Base-by-base conservation (phyloP, 53 echinoderm and acorn worm genomes). In the Holothuria leucospilota region DNA sequence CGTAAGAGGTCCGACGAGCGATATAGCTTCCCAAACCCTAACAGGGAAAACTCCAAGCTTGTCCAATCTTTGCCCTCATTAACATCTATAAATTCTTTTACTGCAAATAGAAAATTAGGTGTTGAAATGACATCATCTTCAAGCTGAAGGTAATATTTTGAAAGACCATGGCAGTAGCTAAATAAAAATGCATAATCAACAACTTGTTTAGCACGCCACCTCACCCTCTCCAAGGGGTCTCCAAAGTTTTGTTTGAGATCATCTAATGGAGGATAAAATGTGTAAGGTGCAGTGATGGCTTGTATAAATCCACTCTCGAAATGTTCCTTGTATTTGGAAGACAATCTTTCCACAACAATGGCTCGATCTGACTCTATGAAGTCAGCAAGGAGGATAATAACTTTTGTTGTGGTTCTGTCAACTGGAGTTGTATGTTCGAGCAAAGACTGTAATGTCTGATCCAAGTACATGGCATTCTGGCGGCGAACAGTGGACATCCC, bases 1-100 rank as follows among this genome's bases (percentile, higher is more conserved):
- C 92, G 82, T n/a, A 70, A 78, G 5, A 97, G 92, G 30, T 91
- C 93, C 21, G 82, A 78, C 11, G 95, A 93, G 4, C 86, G 90
- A 13, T 91, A 88, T 6, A 97, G 88, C 66, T 97, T 97, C 70
- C 98, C 98, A 63, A 95, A 97, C 8, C 98, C 98, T 14, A 97
- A 85, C 16, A 88, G 91, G 14, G 98, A 95, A 59, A 97, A 97
- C 77, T 95, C 93, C 39, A 97, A 77, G 4, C 91, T 90, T 4
- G 77, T 74, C 98, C 98, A 97, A 27, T 91, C 52, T 56, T 83
- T 82, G 29, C 86, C 74, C 8, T 71, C 59, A 41, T 93, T 87
- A 6, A 60, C n/a, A n/a, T 90, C 85, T 11, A 97, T 88, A 65
- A 66, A 97, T n/a, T 93, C 90, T 66, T 62, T 80, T 39, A 99